phyloP scores from a whole-genome alignment of 2,888 invertebrate genomes.

The Aspidapion aeneum region DNA sequence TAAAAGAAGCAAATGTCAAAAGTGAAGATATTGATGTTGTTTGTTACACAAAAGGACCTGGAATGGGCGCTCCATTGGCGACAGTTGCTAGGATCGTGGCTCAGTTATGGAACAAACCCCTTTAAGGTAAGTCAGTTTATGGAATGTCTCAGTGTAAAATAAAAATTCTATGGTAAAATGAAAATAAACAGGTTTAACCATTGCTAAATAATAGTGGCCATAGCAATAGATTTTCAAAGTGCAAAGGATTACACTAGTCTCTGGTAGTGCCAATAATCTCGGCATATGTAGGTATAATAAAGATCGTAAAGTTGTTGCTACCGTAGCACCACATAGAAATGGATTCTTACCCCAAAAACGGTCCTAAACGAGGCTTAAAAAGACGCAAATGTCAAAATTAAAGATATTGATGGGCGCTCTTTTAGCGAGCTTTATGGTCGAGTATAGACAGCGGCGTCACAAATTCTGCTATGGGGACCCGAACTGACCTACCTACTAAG shows the following conservation, averaged over 20 bases:
- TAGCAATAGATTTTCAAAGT: constrained; percentile 95
- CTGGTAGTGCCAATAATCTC: constrained; percentile 99
- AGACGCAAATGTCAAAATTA: constrained; percentile 64
- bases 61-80: constrained; percentile 95
- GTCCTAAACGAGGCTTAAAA: constrained; percentile 77
- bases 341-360: constrained; percentile 92
- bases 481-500: too few relatives aligned
- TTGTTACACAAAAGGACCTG: constrained; percentile 97
- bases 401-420: constrained; percentile 97
- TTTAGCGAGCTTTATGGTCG: too few relatives aligned
- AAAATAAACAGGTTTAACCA: too few relatives aligned
- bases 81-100: constrained; percentile 91
- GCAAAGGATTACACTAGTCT: too few relatives aligned
- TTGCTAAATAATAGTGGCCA: constrained; percentile 77
- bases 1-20: constrained; percentile 68
- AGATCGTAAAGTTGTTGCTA: constrained; percentile 88
- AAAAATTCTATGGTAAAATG: too few relatives aligned
- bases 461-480: too few relatives aligned
- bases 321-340: constrained; percentile 97
- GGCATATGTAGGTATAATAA: constrained; percentile 92
- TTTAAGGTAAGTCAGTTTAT: constrained; percentile 56
- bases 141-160: too few relatives aligned
- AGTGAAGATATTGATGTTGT: constrained; percentile 86
- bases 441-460: too few relatives aligned
- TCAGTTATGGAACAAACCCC: constrained; percentile 91